phyloP scores from a whole-genome alignment of 2,113 vertebrate genomes.

The Lepus europaeus region DNA sequence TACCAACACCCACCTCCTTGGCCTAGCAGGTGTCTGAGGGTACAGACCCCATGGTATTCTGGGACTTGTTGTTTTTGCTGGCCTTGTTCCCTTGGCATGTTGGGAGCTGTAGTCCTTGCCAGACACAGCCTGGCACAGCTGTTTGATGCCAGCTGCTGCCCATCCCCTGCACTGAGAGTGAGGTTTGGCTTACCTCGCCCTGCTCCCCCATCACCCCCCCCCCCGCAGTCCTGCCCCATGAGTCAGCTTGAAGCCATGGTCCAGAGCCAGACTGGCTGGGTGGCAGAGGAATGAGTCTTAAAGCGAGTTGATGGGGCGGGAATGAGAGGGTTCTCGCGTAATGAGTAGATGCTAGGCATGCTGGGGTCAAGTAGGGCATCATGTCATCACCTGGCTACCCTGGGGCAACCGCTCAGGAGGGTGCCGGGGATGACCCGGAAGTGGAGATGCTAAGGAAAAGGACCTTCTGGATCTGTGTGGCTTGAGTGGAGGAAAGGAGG shows the following conservation, averaged over 20 bases:
- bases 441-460: conserved; percentile 46
- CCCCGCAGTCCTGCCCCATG: conserved; percentile 73
- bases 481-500: conserved; percentile 30
- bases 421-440: conserved; percentile 55
- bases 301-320: conserved; percentile 32
- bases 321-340: conserved; percentile 61
- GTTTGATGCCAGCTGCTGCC: conserved; percentile 78
- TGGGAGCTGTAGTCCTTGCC: conserved; percentile 83
- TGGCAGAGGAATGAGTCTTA: conserved; percentile 66
- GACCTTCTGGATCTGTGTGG: conserved; percentile 63
- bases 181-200: conserved; percentile 67
- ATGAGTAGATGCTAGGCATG: conserved; percentile 74
- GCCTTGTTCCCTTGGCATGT: conserved; percentile 74
- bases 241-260: conserved; percentile 82
- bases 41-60: conserved; percentile 73
- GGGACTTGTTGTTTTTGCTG: conserved; percentile 81
- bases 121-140: conserved; percentile 80
- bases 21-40: conserved; percentile 80
- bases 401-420: conserved; percentile 33
- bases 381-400: conserved; percentile 72
- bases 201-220: not conserved
- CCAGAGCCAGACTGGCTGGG: conserved; percentile 73
- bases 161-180: conserved; percentile 60
- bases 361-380: conserved; percentile 72
- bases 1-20: conserved; percentile 61